Evolutionary conservation across 2,113 vertebrate genomes (phyloP), one percentile per base, ranked within the genome.

Genomic region (Trachemys scripta): DNA sequence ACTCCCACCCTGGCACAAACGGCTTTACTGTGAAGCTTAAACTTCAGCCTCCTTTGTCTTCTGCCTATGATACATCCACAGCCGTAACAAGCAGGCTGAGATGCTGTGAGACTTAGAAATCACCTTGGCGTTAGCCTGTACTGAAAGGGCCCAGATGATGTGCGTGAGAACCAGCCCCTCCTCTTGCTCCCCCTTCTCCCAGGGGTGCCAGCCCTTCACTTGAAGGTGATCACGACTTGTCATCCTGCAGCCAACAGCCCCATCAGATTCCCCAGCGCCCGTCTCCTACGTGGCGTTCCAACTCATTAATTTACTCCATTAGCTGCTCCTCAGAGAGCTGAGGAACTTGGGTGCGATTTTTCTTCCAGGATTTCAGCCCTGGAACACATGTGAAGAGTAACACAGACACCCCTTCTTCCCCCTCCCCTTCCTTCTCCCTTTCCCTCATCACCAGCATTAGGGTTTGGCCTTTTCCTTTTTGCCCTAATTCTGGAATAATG

Each of bases 321-420:
- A 84, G 89, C 81, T 50, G 51, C 90, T 96, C 94, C 57, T 27
- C 85, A 84, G 93, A 86, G 90, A 93, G 84, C 57, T 22, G 49
- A 88, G 89, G 93, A 91, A 82, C 88, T 91, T 24, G 82, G 93
- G 94, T 57, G 76, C 13, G 0, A 96, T 96, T 96, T 96, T 93
- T 96, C 95, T 94, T 96, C 51, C 85, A 0, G 0, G 13, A 90
- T 95, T 92, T 91, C 92, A 93, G 88, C 65, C 79, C 80, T 25
- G 17, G 83, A 97, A 89, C 93, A 69, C 12, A 6, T 53, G 85
- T 96, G 97, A 97, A 85, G 94, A 90, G 95, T 94, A 96, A 81
- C 96, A 95, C 1, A 0, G 16, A 0, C 90, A 35, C 69, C 50
- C 38, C n/a, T 84, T 20, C 24, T 51, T 45, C 31, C 29, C 65